phyloP scores from a whole-genome alignment of 2,113 vertebrate species.

The Charadrius vociferus region DNA sequence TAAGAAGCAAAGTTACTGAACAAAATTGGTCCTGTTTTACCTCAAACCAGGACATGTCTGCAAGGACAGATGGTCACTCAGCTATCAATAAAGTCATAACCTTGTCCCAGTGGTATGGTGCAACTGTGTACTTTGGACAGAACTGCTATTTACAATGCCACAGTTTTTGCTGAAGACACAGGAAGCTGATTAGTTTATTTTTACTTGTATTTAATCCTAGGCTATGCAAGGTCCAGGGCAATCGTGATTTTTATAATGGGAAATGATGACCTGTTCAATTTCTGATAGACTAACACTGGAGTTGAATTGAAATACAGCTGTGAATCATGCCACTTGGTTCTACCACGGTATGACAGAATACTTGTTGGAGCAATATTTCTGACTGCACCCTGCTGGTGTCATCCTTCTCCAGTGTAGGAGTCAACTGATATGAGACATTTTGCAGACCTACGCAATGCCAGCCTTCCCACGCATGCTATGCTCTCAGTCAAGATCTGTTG shows the following conservation, averaged over 20 bases:
- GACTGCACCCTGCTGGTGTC: not conserved
- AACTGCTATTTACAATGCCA: not conserved
- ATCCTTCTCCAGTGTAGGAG: not conserved
- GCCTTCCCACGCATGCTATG: not conserved
- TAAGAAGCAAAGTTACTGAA: too few relatives aligned
- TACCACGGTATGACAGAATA: not conserved
- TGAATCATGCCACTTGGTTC: not conserved
- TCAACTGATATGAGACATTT: not conserved
- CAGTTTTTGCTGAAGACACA: not conserved
- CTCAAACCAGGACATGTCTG: not conserved
- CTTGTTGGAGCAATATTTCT: not conserved
- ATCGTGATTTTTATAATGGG: not conserved
- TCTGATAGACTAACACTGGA: not conserved
- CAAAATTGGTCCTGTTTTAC: too few relatives aligned
- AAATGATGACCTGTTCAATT: not conserved
- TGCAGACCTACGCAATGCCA: not conserved
- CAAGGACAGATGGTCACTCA: slow-evolving; percentile 5
- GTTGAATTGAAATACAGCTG: not conserved
- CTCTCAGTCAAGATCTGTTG: not conserved
- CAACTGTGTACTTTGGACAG: not conserved
- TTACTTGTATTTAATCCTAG: not conserved
- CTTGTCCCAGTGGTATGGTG: not conserved
- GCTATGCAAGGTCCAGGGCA: not conserved
- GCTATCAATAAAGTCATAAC: not conserved
- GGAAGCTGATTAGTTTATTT: not conserved